A percentile compares a stretch with the other conserved stretches of the same genome.
These are phyloP conservation scores for Pelecanus crispus DNA, from an alignment of 2,113 vertebrate genomes.

Conservation along the genomic window DNA sequence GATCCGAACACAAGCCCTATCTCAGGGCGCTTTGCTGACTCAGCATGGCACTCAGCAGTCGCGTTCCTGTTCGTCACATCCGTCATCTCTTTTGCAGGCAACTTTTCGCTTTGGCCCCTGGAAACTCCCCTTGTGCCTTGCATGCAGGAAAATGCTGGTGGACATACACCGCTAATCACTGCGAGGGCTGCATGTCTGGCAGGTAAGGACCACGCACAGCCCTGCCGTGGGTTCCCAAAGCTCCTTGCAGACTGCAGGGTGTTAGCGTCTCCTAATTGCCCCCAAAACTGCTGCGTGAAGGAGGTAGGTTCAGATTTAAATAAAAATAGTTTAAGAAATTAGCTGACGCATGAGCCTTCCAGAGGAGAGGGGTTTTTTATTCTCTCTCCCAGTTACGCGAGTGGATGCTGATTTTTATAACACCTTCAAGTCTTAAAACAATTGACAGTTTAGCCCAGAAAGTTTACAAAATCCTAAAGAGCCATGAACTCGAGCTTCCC, in stretches of 20 bases:
- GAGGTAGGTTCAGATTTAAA: neutral
- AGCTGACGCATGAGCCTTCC: neutral
- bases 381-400: accelerated
- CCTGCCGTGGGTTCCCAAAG: neutral
- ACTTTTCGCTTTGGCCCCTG: neutral
- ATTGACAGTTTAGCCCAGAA: neutral
- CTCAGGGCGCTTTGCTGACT: neutral
- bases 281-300: neutral
- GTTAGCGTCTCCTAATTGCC: neutral
- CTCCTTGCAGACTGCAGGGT: neutral
- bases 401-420: neutral
- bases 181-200: accelerated
- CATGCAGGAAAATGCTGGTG: neutral
- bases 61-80: accelerated
- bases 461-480: neutral
- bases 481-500: neutral
- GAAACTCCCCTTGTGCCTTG: neutral
- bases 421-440: neutral
- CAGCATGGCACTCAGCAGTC: neutral
- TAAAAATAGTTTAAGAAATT: neutral
- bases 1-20: neutral
- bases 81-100: neutral
- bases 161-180: accelerated
- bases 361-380: neutral
- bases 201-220: neutral